Conservation (phyloP, 2,888 invertebrate species). For the Trachelus tabidus region DNA sequence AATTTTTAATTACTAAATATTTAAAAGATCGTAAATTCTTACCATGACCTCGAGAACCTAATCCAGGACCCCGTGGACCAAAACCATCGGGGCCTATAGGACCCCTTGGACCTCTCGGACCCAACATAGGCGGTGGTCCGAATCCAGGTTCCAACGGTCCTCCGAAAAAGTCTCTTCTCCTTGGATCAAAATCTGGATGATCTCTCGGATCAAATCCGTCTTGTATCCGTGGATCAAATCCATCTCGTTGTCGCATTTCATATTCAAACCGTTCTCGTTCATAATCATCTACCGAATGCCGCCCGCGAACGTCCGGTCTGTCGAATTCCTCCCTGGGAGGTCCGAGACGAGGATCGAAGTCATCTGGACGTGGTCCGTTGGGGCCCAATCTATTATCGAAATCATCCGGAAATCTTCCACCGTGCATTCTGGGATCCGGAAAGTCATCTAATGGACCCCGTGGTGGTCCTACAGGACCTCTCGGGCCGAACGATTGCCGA, state of each 20-base stretch:
- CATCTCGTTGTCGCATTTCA: constrained; percentile 56
- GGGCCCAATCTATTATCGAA: constrained; percentile 55
- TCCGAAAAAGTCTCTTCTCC: constrained; percentile 60
- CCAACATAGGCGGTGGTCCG: constrained; percentile 60
- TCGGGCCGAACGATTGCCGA: constrained; percentile 44
- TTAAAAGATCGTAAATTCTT: constrained; percentile 17
- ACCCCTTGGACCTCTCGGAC: constrained; percentile 57
- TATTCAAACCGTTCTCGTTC: constrained; percentile 61
- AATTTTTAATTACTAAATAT: not conserved
- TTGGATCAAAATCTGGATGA: constrained; percentile 60
- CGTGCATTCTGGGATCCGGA: constrained; percentile 49
- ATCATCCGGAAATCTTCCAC: constrained; percentile 52
- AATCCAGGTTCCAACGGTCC: constrained; percentile 55
- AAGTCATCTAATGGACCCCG: constrained; percentile 49
- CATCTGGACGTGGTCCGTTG: constrained; percentile 52
- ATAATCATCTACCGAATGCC: constrained; percentile 54
- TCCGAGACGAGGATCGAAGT: constrained; percentile 48
- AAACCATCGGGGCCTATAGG: constrained; percentile 62
- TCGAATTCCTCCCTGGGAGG: constrained; percentile 55
- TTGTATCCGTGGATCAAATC: constrained; percentile 57
- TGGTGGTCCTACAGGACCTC: constrained; percentile 33
- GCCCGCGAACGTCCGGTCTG: constrained; percentile 48
- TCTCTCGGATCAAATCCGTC: constrained; percentile 59
- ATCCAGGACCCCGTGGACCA: constrained; percentile 57
- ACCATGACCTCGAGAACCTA: constrained; percentile 60